A percentile compares a stretch with the other conserved stretches of the same genome.
phyloP scores from a whole-genome alignment of 2,113 vertebrate species.

The Spheniscus mendiculus region DNA sequence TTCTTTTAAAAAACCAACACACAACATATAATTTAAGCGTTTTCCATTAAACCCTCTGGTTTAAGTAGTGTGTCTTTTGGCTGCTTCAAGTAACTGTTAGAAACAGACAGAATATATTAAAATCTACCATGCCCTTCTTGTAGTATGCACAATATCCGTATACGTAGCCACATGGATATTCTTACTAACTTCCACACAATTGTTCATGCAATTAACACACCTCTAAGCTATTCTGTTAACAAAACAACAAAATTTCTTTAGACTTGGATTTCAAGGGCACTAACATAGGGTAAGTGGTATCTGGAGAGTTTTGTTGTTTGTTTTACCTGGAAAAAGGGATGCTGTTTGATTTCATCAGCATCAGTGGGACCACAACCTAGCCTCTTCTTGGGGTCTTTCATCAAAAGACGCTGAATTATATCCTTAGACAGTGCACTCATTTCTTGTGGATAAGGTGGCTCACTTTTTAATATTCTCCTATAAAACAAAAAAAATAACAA shows the following conservation, averaged over 20 bases:
- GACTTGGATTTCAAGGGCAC: neutral
- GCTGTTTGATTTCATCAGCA: conserved; percentile 91
- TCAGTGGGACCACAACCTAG: conserved; percentile 89
- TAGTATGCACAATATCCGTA: neutral
- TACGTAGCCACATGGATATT: neutral
- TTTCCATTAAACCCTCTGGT: neutral
- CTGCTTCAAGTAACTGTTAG: neutral
- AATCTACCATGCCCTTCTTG: neutral
- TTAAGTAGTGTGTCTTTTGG: neutral
- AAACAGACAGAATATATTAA: neutral
- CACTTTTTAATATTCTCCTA: conserved; percentile 96
- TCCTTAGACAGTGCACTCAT: conserved; percentile 91
- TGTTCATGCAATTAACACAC: neutral
- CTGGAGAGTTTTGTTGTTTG: neutral
- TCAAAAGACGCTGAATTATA: conserved; percentile 88
- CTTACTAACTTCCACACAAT: neutral
- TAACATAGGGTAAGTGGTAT: neutral
- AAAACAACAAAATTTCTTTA: neutral
- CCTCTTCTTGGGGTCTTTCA: conserved; percentile 94
- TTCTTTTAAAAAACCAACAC: neutral
- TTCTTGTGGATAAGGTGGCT: conserved; percentile 93
- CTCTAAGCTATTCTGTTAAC: neutral
- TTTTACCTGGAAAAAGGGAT: conserved; percentile 93
- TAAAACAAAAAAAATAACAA: conserved; percentile 1
- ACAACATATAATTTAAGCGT: neutral